Evolutionary conservation across 2,888 invertebrate species (phyloP), one percentile per base, ranked within the genome.

Genomic region (Tuta absoluta): DNA sequence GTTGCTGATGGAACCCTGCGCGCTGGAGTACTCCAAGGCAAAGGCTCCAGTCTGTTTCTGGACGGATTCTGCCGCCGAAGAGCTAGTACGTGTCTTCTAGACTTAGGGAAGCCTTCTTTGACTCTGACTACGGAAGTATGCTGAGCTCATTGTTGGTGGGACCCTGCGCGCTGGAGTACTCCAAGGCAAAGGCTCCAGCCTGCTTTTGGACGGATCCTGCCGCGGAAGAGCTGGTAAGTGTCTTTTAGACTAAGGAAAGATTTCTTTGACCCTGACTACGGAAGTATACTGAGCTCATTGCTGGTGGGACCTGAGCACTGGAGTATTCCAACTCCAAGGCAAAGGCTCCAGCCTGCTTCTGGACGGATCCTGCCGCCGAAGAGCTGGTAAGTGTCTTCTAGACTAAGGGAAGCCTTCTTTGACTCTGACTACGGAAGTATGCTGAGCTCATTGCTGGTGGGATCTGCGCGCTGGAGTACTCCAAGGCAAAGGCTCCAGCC

Each of bases 391-490:
- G 85, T 19, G 17, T 19, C 11, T 21, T 7, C 10, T 49, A 51
- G 17, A 10, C 21, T 21, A 17, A 17, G 48, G 48, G 2, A 17
- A 48, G 48, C 12, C 41, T 2, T 41, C 3, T n/a, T 2, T 98
- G 14, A 98, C 87, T 95, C 97, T 7, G 97, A 97, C 79, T 97
- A 95, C 86, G 98, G 98, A 24, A 96, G 96, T 66, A 98, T 98
- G 74, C 92, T 98, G 41, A 96, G 97, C 78, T 97, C 98, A 0
- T 86, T 98, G 68, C 87, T 98, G 33, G 98, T 98, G 59, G 98
- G 98, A 1, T 98, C 98, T 98, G 98, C 87, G 98, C 98, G 11
- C 89, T 98, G 75, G 98, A 98, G 81, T 98, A 95, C 85, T 96
- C 97, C 2, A 95, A 96, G 77, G 96, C 97, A 73, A 96, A 97